phyloP scores from a whole-genome alignment of 2,113 vertebrate genomes.

The Myrmophylax atrothorax region DNA sequence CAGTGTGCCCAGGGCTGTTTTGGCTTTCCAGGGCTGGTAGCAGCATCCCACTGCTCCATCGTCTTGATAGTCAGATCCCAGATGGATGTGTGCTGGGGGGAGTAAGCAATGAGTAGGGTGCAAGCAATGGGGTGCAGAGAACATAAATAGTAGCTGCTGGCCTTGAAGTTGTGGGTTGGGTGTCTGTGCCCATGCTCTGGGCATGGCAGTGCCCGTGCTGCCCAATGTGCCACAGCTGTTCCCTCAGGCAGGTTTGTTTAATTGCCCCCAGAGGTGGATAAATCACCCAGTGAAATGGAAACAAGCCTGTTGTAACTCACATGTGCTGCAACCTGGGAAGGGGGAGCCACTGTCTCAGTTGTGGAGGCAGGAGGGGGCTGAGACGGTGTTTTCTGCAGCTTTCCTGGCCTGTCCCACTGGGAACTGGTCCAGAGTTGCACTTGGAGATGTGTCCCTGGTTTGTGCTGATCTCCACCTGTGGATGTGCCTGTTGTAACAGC shows the following conservation, averaged over 20 bases:
- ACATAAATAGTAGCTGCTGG: background rate
- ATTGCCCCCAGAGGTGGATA: background rate
- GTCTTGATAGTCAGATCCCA: background rate
- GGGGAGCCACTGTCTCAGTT: background rate
- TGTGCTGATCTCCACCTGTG: background rate
- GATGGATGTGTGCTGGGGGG: background rate
- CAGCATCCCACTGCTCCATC: background rate
- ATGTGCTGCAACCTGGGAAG: background rate
- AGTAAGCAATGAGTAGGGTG: background rate
- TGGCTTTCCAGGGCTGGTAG: background rate
- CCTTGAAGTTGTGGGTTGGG: background rate
- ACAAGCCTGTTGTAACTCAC: background rate
- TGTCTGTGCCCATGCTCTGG: background rate
- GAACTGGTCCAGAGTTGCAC: fast-evolving
- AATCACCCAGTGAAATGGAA: fast-evolving
- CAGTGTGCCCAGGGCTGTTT: background rate
- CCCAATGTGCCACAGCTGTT: background rate
- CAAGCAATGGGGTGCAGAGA: background rate
- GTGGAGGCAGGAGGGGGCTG: background rate
- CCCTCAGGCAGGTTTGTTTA: background rate
- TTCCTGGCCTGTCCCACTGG: background rate
- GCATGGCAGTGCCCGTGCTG: background rate
- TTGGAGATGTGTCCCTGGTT: background rate
- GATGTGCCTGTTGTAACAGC: fast-evolving
- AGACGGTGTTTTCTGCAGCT: background rate